A percentile compares a stretch with the other conserved stretches of the same genome.
Conservation (phyloP, 2,797 vertebrate genomes). For the Tiaroga cobitis region DNA sequence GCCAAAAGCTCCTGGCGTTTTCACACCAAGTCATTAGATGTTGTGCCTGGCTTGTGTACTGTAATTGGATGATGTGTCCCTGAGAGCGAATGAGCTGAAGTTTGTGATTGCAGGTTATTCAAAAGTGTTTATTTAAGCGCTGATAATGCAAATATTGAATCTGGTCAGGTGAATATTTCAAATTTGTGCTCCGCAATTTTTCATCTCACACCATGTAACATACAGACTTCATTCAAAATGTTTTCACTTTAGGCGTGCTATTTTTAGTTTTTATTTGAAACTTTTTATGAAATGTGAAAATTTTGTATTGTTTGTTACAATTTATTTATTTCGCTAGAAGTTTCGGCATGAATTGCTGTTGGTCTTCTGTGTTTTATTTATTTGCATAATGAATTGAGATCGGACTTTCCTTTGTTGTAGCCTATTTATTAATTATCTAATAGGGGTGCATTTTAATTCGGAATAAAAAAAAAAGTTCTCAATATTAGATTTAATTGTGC, state of each 20-base stretch:
- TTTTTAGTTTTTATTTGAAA: background rate
- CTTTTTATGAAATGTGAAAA: background rate
- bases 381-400: background rate
- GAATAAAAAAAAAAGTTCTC: background rate
- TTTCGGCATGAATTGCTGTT: background rate
- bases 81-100: conserved; percentile 8
- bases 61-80: conserved; percentile 37
- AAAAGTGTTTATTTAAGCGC: conserved; percentile 28
- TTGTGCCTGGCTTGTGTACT: conserved; percentile 52
- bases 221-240: too few species aligned
- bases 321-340: background rate
- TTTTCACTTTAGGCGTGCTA: background rate
- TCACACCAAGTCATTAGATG: conserved; percentile 47
- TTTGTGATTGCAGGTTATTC: conserved; percentile 11
- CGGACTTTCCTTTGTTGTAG: background rate
- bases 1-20: conserved; percentile 24
- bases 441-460: background rate
- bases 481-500: background rate
- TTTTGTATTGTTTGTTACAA: background rate
- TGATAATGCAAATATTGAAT: background rate
- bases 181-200: background rate
- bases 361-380: background rate
- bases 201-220: background rate
- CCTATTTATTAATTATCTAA: background rate
- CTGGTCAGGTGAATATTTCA: background rate